Evolutionary conservation across 1,140 invertebrate genomes (phyloP).

Genomic region (Helicoverpa zea): DNA sequence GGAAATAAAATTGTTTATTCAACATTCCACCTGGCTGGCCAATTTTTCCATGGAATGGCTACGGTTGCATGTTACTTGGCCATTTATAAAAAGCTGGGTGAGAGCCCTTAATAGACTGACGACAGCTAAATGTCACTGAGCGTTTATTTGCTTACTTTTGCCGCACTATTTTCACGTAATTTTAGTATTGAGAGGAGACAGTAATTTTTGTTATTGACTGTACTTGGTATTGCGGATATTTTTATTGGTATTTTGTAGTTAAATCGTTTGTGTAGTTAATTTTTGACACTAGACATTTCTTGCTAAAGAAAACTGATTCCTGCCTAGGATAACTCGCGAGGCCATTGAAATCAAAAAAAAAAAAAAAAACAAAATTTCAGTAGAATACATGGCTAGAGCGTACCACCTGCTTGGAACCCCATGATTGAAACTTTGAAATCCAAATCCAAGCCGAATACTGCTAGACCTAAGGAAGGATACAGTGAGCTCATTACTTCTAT

Average conservation of each 20-base stretch:
- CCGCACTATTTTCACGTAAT: conserved; percentile 67
- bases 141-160: conserved; percentile 78
- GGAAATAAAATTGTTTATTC: conserved; percentile 72
- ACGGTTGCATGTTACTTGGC: conserved; percentile 72
- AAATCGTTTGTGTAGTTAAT: background rate
- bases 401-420: too few relatives aligned
- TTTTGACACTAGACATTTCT: too few relatives aligned
- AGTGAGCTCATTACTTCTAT: too few relatives aligned
- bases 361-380: too few relatives aligned
- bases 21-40: conserved; percentile 62
- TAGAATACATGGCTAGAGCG: too few relatives aligned
- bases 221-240: conserved; percentile 37
- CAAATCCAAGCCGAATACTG: too few relatives aligned
- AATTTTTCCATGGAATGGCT: conserved; percentile 70
- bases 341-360: too few relatives aligned
- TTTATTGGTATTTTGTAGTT: conserved; percentile 10
- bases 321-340: too few relatives aligned
- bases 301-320: too few relatives aligned
- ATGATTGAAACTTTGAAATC: too few relatives aligned
- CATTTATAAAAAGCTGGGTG: conserved; percentile 75
- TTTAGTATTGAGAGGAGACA: conserved; percentile 60
- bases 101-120: conserved; percentile 80
- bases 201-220: conserved; percentile 47
- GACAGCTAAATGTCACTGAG: conserved; percentile 82
- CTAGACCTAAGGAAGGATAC: too few relatives aligned